Base-by-base conservation (phyloP, 1,140 invertebrate species). In the Drosophila sulfurigaster region DNA sequence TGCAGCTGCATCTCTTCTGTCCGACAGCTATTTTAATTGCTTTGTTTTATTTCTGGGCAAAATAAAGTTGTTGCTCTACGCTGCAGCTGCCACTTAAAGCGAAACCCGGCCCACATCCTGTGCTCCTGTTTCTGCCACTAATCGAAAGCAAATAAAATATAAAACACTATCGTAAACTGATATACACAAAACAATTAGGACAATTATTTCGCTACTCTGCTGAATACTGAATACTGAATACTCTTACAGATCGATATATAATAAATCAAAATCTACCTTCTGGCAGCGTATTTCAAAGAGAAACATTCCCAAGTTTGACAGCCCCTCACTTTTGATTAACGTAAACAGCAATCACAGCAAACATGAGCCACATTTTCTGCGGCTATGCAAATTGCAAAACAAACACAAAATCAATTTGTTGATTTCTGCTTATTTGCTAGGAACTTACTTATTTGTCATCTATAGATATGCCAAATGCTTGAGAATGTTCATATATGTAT, bases 1-100 rank as follows among this genome's bases (percentile, higher is more conserved):
- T 74, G 54, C 20, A 46, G 38, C 41, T 68, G 16, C 60, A 51
- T 16, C 62, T 58, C 65, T 62, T 8, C 35, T 68, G 82, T 51
- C 41, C 70, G 82, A 56, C 75, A 78, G 65, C 64, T 72, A 73
- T 87, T 82, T 86, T 88, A 87, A 88, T 88, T 87, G 82, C 79
- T 79, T 87, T 83, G 81, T 78, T 85, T 83, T 80, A 77, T 81
- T 70, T 52, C 81, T 38, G n/a, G 51, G 59, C 67, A 25, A 25
- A 25, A 81, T 81, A 66, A 81, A 85, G 74, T 71, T 76, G 54
- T 75, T 51, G 35, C 35, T 38, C 35, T 38, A 0, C 20, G 3
- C 35, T 54, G 48, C 38, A 59, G 41, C 15, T 59, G 58, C 43
- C 45, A 62, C 45, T 32, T 38, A 45, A 69, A 41, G n/a, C 15